A percentile compares a stretch with the other conserved stretches of the same genome.
These are phyloP conservation scores for Thalassoma bifasciatum DNA, from an alignment of 2,113 vertebrate genomes.

Conservation along the genomic window DNA sequence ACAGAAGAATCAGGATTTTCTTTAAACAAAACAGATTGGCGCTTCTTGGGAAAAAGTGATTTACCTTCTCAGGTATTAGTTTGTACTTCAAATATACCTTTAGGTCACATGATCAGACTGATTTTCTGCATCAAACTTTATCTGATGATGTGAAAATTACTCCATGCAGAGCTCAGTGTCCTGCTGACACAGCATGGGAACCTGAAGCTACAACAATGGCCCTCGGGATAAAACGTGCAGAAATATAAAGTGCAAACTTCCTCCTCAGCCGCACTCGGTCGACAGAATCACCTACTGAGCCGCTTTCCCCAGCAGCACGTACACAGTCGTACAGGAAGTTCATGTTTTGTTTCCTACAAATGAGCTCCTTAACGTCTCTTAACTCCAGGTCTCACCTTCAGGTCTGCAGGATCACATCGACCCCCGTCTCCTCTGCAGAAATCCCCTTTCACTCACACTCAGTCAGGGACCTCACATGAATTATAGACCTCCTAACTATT, in stretches of 20 bases:
- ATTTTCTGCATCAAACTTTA: background rate
- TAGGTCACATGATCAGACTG: background rate
- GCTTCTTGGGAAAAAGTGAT: no score
- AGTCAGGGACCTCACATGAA: constrained; percentile 46
- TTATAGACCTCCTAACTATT: constrained; percentile 47
- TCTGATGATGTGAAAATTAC: background rate
- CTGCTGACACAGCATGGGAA: constrained; percentile 18
- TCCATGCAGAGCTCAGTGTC: no score
- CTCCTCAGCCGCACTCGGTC: constrained; percentile 6
- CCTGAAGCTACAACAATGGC: constrained; percentile 30
- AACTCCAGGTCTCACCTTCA: constrained; percentile 17
- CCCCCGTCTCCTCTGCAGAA: constrained; percentile 36
- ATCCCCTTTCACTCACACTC: constrained; percentile 55
- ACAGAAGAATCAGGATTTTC: no score
- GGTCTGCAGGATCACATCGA: constrained; percentile 38
- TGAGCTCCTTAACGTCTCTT: constrained; percentile 49
- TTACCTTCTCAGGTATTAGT: no score
- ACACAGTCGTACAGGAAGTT: constrained; percentile 62
- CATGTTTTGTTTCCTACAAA: constrained; percentile 74
- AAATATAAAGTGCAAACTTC: constrained; percentile 37
- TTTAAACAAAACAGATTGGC: no score
- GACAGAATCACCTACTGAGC: constrained; percentile 30
- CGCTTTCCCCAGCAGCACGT: constrained; percentile 52
- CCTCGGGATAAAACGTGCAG: no score
- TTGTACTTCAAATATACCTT: no score